Evolutionary conservation across 2,888 invertebrate species (phyloP).

Genomic region (Tipula confusa): DNA sequence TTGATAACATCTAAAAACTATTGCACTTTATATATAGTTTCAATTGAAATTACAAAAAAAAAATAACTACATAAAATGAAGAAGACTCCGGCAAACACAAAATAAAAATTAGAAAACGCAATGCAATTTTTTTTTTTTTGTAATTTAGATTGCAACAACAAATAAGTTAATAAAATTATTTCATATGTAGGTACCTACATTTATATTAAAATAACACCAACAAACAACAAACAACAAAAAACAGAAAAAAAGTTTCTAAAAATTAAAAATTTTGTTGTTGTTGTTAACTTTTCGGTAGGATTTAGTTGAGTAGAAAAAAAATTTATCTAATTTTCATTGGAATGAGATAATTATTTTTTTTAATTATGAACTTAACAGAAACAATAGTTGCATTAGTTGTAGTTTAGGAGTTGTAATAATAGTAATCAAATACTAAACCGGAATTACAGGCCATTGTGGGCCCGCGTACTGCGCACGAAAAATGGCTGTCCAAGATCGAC

Average conservation of each 20-base stretch:
- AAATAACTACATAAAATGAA: background rate
- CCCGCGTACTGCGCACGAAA: no score
- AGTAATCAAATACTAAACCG: no score
- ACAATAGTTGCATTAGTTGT: background rate
- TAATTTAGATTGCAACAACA: background rate
- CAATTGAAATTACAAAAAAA: background rate
- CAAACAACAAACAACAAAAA: background rate
- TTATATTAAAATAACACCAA: background rate
- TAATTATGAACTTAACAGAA: background rate
- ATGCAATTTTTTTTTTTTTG: background rate
- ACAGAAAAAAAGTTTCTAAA: background rate
- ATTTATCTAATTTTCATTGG: background rate
- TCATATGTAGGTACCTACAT: background rate
- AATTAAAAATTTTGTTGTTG: background rate
- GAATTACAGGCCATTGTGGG: no score
- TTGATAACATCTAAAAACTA: background rate
- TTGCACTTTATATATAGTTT: background rate
- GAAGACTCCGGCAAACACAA: background rate
- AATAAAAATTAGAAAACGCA: constrained; percentile 3
- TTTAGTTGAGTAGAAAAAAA: background rate
- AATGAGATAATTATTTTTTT: background rate
- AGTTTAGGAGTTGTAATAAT: no score
- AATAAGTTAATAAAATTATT: background rate
- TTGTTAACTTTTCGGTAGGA: background rate
- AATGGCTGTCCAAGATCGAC: no score